Percentiles rank a stretch among this genome's conserved stretches.
Conservation (phyloP, 2,888 invertebrate genomes). For the Troides aeacus region DNA sequence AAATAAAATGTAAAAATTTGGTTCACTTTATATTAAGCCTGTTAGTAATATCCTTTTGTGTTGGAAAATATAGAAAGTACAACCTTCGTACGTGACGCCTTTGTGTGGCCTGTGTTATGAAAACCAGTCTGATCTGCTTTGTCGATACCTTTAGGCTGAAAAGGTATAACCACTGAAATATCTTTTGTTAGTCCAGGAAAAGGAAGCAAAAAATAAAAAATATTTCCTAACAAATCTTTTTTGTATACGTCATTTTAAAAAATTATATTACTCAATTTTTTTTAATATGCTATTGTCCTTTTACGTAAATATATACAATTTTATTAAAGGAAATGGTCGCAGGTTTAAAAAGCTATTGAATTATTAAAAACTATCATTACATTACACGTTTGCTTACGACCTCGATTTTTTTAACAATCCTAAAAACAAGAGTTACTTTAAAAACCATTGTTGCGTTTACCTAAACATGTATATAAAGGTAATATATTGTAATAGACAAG, state of each 20-base stretch:
- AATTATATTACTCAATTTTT: too few species aligned
- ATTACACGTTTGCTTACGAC: neutral
- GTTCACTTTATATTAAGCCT: conserved; percentile 1
- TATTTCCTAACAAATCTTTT: too few species aligned
- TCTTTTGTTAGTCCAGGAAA: too few species aligned
- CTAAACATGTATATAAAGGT: neutral
- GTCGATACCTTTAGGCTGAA: too few species aligned
- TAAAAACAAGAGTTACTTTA: neutral
- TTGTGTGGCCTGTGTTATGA: conserved; percentile 5
- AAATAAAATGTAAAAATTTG: conserved; percentile 3
- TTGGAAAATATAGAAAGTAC: conserved; percentile 11
- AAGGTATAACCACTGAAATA: too few species aligned
- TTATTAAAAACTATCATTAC: neutral
- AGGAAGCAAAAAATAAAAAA: too few species aligned
- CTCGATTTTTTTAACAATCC: neutral
- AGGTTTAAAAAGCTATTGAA: neutral
- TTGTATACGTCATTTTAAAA: too few species aligned
- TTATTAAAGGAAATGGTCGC: conserved; percentile 20
- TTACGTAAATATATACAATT: neutral
- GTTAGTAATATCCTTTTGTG: conserved; percentile 11
- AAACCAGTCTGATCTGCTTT: neutral
- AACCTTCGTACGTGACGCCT: conserved; percentile 7
- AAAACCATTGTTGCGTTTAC: neutral
- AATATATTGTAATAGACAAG: too few species aligned
- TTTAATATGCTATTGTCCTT: too few species aligned